Evolutionary conservation across 2,113 vertebrate species (phyloP).

Genomic region (Chionodraco myersi): DNA sequence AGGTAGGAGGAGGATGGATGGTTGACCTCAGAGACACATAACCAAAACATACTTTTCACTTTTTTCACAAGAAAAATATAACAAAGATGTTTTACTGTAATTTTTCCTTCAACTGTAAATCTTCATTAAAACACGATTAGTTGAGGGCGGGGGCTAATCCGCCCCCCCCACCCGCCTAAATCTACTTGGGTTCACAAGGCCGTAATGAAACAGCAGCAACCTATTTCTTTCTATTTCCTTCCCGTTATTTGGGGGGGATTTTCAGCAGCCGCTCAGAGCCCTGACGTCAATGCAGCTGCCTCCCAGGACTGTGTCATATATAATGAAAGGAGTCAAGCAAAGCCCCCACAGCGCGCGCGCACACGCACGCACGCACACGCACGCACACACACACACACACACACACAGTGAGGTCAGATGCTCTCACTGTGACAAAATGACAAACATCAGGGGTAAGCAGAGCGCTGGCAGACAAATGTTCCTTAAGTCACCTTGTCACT

Average conservation of each 20-base stretch:
- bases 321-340: conserved; percentile 76
- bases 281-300: conserved; percentile 82
- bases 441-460: conserved; percentile 51
- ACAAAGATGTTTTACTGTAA: conserved; percentile 18
- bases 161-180: conserved; percentile 2
- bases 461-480: conserved; percentile 28
- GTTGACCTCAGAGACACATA: background rate
- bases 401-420: conserved; percentile 43
- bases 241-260: conserved; percentile 60
- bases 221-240: conserved; percentile 62
- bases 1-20: conserved; percentile 21
- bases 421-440: conserved; percentile 65
- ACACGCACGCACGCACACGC: conserved; percentile 25
- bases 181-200: conserved; percentile 54
- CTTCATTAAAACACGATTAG: conserved; percentile 63
- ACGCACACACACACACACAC: conserved; percentile 25
- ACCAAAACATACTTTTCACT: background rate
- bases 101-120: conserved; percentile 34
- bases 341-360: conserved; percentile 54
- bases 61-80: background rate
- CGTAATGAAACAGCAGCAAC: conserved; percentile 58
- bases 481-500: conserved; percentile 60
- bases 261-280: conserved; percentile 59
- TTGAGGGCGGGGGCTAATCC: conserved; percentile 51
- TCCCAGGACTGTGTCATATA: conserved; percentile 79